phyloP scores from a whole-genome alignment of 2,888 invertebrate genomes.

The Synanthedon formicaeformis region DNA sequence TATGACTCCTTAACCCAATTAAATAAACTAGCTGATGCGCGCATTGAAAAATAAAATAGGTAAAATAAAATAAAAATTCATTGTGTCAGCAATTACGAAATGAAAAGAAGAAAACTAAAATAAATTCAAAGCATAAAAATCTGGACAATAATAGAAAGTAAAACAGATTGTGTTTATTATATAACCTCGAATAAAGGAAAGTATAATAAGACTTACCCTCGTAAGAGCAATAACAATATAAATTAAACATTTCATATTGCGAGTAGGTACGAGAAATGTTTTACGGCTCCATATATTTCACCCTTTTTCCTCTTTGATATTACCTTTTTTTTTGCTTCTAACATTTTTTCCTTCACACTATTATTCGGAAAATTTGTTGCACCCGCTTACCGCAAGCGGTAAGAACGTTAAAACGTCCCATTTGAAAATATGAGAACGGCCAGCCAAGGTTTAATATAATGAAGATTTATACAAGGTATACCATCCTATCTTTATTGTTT shows the following conservation, averaged over 20 bases:
- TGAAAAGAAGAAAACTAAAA: no score
- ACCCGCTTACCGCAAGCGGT: constrained; percentile 48
- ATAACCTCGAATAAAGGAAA: no score
- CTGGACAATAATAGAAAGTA: no score
- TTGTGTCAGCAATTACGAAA: no score
- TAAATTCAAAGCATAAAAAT: no score
- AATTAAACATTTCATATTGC: constrained; percentile 25
- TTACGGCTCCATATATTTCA: constrained; percentile 26
- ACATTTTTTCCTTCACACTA: constrained; percentile 32
- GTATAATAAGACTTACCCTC: neutral
- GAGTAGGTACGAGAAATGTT: constrained; percentile 13
- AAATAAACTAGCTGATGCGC: no score
- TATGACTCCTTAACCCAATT: no score
- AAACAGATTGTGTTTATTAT: no score
- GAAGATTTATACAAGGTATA: constrained; percentile 44
- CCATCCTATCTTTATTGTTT: constrained; percentile 29
- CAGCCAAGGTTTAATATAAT: constrained; percentile 39
- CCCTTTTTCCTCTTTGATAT: constrained; percentile 22
- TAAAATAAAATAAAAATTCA: no score
- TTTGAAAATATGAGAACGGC: constrained; percentile 50
- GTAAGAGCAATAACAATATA: constrained; percentile 11
- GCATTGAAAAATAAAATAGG: no score
- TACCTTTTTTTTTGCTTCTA: constrained; percentile 18
- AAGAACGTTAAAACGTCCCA: constrained; percentile 48
- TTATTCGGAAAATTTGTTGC: constrained; percentile 48